Conservation (phyloP, 2,888 invertebrate genomes). For the Apodemia mormo region DNA sequence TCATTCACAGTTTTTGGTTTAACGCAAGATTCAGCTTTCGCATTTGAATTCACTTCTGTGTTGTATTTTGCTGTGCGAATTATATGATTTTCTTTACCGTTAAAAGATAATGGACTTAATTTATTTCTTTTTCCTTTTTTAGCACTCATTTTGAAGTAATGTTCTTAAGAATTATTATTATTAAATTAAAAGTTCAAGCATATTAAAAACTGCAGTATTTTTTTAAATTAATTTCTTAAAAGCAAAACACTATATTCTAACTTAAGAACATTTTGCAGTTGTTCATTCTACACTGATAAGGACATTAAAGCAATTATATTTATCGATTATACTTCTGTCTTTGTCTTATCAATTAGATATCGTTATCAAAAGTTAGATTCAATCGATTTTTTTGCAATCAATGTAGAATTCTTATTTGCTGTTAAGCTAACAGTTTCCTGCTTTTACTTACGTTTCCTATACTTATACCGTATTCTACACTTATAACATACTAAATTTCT, state of each 20-base stretch:
- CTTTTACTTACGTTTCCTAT: neutral
- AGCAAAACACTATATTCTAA: neutral
- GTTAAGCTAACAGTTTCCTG: too few relatives aligned
- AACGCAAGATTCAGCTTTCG: neutral
- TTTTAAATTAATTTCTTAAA: neutral
- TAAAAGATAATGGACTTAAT: neutral
- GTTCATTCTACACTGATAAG: neutral
- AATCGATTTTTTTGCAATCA: neutral
- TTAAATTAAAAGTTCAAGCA: too few relatives aligned
- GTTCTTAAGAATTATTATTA: neutral
- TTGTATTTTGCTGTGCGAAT: neutral
- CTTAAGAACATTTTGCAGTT: neutral
- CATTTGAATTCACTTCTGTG: neutral
- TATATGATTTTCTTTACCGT: neutral
- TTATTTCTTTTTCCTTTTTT: neutral
- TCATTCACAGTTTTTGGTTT: neutral
- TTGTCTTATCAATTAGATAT: slow-evolving; percentile 5
- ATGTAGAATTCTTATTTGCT: neutral
- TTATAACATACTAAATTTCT: neutral
- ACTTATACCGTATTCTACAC: neutral
- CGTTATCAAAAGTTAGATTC: neutral
- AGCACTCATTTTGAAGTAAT: neutral
- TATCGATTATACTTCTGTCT: slow-evolving; percentile 9
- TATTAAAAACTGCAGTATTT: too few relatives aligned
- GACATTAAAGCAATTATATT: neutral